These are phyloP conservation scores for Mycalesis mineus DNA, from an alignment of 2,888 invertebrate species.

Conservation along the genomic window DNA sequence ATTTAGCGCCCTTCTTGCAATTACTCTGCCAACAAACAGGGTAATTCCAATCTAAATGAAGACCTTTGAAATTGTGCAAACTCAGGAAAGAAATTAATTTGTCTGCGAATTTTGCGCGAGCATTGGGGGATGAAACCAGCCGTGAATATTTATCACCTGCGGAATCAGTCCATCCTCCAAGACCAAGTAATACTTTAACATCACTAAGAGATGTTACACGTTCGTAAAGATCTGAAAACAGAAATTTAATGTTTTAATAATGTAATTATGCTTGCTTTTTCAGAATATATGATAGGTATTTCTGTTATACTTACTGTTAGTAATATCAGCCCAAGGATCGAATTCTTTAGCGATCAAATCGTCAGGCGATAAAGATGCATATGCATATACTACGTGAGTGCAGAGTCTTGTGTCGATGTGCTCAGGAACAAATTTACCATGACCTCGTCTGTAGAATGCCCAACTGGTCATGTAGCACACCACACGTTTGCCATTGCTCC, in stretches of 20 bases:
- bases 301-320: constrained; percentile 81
- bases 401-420: constrained; percentile 89
- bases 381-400: constrained; percentile 93
- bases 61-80: constrained; percentile 87
- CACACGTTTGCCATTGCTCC: constrained; percentile 72
- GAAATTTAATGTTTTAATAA: no score
- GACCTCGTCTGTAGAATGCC: constrained; percentile 90
- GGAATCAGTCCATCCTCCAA: constrained; percentile 98
- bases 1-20: constrained; percentile 87
- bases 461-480: constrained; percentile 94
- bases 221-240: constrained; percentile 83
- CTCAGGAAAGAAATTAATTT: constrained; percentile 84
- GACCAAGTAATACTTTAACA: constrained; percentile 84
- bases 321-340: constrained; percentile 92
- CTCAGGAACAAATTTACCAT: constrained; percentile 92
- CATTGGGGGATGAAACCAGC: constrained; percentile 82
- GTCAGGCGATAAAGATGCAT: constrained; percentile 90
- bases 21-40: constrained; percentile 96
- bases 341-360: constrained; percentile 87
- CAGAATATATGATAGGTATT: background rate
- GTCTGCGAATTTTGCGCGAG: constrained; percentile 83
- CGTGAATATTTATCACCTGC: constrained; percentile 91
- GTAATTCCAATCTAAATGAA: constrained; percentile 97
- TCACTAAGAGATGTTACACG: constrained; percentile 84
- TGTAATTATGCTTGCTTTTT: background rate